A percentile compares a stretch with the other conserved stretches of the same genome.
Evolutionary conservation across 2,113 vertebrate species (phyloP).

Genomic region (Dromiciops gliroides): DNA sequence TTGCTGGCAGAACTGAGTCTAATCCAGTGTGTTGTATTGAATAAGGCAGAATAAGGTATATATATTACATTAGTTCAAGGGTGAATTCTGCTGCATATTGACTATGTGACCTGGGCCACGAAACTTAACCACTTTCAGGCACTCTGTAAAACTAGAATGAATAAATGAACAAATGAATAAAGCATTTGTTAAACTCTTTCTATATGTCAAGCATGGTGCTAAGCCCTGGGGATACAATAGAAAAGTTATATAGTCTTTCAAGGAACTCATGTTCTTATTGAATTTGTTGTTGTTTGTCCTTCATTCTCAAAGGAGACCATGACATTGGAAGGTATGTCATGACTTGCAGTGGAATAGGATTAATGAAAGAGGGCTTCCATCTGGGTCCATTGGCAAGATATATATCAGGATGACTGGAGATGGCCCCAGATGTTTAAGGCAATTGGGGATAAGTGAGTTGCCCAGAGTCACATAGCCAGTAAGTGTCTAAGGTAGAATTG

Average conservation of each 20-base stretch:
- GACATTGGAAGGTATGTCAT: too few species aligned
- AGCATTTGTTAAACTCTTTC: not conserved
- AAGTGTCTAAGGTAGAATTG: too few species aligned
- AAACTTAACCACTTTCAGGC: not conserved
- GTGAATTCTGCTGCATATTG: not conserved
- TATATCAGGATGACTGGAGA: too few species aligned
- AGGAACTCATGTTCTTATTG: not conserved
- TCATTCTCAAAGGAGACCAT: too few species aligned
- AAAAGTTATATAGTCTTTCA: not conserved
- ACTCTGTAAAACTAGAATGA: not conserved
- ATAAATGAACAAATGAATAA: not conserved
- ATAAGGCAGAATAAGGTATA: not conserved
- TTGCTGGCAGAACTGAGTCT: not conserved
- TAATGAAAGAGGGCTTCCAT: too few species aligned
- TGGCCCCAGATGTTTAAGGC: too few species aligned
- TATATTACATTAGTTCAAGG: not conserved
- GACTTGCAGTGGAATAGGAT: too few species aligned
- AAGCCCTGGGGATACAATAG: not conserved
- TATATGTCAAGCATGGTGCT: not conserved
- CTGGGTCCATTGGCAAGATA: too few species aligned
- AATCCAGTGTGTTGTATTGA: not conserved
- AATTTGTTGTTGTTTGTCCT: too few species aligned
- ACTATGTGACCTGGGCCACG: not conserved
- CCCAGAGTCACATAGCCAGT: too few species aligned
- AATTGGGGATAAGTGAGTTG: too few species aligned